Percentiles rank a stretch among this genome's conserved stretches.
phyloP scores from a whole-genome alignment of 37 sponge, comb jelly and placozoan species.

The Mnemiopsis leidyi region DNA sequence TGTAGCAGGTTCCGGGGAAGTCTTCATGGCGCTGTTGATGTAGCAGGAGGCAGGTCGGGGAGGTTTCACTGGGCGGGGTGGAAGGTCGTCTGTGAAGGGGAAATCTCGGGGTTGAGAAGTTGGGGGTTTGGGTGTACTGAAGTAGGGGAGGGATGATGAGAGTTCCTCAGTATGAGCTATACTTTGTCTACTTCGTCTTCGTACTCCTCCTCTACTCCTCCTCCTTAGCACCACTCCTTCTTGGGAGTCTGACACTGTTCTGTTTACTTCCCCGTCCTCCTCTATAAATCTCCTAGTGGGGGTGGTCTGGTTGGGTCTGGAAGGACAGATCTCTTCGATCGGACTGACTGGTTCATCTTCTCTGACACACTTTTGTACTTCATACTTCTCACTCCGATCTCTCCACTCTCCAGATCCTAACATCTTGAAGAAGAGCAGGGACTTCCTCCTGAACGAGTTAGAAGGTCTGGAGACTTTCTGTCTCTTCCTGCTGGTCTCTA shows the following conservation, averaged over 20 bases:
- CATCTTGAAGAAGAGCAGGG: conserved; percentile 62
- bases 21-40: neutral
- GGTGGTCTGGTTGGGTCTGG: too few relatives aligned
- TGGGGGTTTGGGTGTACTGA: too few relatives aligned
- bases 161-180: neutral
- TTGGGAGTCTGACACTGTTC: conserved; percentile 10
- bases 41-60: conserved; percentile 33
- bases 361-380: neutral
- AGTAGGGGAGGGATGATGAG: neutral
- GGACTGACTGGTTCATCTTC: neutral
- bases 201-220: neutral
- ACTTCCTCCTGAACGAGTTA: conserved; percentile 54
- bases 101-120: too few relatives aligned
- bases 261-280: neutral
- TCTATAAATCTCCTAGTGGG: neutral
- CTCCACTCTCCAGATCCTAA: conserved; percentile 4
- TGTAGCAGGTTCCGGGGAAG: neutral
- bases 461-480: conserved; percentile 5
- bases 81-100: conserved; percentile 13
- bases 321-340: neutral
- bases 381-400: neutral
- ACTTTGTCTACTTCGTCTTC: neutral
- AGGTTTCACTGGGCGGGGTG: neutral
- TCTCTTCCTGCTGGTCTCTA: neutral
- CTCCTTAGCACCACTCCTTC: conserved; percentile 37